Evolutionary conservation across 2,888 invertebrate species (phyloP), one percentile per base, ranked within the genome.

Genomic region (Physocephala rufipes): DNA sequence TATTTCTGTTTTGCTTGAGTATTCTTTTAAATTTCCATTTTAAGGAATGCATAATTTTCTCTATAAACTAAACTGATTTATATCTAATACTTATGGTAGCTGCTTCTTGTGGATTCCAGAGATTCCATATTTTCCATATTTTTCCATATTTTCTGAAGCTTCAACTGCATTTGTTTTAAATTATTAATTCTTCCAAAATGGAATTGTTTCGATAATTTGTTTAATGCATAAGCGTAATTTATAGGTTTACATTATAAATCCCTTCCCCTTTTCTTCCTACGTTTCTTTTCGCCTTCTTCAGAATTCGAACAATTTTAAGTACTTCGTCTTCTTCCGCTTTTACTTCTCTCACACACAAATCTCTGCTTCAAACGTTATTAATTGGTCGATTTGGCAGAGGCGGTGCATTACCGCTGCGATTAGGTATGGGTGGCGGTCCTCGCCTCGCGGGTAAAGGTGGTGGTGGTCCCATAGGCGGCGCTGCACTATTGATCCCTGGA

Each of bases 381-480:
- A 77, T 81, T 72, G 85, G 86, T 73, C 85, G 76, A 59, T 82
- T 81, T 21, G 85, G 85, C 70, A 85, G 78, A 71, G 85, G 85
- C 12, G 86, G 86, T 21, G 84, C 86, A 73, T 81, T 84, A 70
- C 84, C 84, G 71, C 81, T 82, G 67, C 86, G 81, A 79, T 82
- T 84, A 76, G 86, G 86, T 77, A 86, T 83, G 74, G 86, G 85
- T 69, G 86, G 86, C 13, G 85, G 86, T 28, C 82, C 85, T 65
- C 84, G 80, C 49, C 91, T 89, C 13, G 84, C 86, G 2, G 89
- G 87, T n/a, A 91, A 81, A 9, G 90, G 90, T 1, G 91, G 90
- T 24, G 90, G 88, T 21, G 89, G 88, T 7, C 89, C 87, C 51
- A 89, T 88, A 0, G 81, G 81, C 15, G 63, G 63, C 16, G 47